These are phyloP conservation scores for Chrysomela aeneicollis DNA, from an alignment of 2,888 invertebrate species.

Conservation along the genomic window DNA sequence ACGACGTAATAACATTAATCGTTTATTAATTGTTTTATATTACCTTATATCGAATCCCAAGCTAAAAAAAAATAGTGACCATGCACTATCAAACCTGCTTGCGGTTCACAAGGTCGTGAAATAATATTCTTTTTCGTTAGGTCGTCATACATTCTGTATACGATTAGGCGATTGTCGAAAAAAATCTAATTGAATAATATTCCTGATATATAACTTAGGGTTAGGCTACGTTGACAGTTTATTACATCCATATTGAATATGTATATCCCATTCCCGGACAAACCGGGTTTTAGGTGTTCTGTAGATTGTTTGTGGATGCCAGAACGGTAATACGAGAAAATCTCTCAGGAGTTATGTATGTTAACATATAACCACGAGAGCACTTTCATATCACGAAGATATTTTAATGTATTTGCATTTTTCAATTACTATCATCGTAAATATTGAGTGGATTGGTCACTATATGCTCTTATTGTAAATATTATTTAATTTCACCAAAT, in stretches of 20 bases:
- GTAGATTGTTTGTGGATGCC: slow-evolving; percentile 29
- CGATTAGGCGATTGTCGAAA: no score
- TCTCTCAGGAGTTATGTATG: slow-evolving; percentile 28
- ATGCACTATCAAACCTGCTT: no score
- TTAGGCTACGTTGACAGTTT: slow-evolving; percentile 24
- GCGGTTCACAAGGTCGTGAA: no score
- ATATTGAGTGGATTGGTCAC: neutral
- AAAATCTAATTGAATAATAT: slow-evolving; percentile 19
- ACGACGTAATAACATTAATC: no score
- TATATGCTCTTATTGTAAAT: no score
- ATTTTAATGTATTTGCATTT: neutral
- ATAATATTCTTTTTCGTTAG: no score
- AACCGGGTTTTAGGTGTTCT: slow-evolving; percentile 27
- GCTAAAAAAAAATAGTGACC: no score
- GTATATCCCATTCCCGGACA: slow-evolving; percentile 23
- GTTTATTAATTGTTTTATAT: no score
- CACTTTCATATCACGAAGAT: neutral
- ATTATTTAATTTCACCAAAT: no score
- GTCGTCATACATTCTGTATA: no score
- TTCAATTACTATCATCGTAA: neutral
- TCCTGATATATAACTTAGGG: slow-evolving; percentile 23
- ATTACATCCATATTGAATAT: slow-evolving; percentile 33
- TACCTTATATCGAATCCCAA: no score
- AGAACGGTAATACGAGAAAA: slow-evolving; percentile 26
- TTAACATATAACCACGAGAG: slow-evolving; percentile 10